Base-by-base conservation (phyloP, 2,113 vertebrate genomes). In the Coreoperca whiteheadi region DNA sequence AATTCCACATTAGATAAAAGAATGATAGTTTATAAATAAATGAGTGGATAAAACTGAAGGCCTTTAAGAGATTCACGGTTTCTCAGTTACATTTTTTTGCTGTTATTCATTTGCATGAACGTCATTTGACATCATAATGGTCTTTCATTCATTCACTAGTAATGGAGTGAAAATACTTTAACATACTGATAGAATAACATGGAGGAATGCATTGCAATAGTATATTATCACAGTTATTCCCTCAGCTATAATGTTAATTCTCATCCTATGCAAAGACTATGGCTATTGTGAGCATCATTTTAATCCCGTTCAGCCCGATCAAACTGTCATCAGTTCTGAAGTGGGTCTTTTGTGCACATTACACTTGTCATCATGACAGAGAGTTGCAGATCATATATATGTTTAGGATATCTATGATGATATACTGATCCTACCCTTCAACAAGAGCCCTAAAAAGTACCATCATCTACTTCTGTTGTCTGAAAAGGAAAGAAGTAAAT, bases 101-200 rank as follows among this genome's bases (percentile, higher is more conserved):
- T 50, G 20, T 67, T 68, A n/a, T 50, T 66, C 18, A 46, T 85
- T 66, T 75, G 32, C 23, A 80, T 73, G 72, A 87, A 53, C 25
- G 37, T 77, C 4, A 11, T 81, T 78, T 83, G 84, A 88, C 86
- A 81, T 87, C 71, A 70, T 53, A 25, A 76, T 37, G 37, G 54
- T 53, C 21, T 76, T 59, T 43, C 56, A 54, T 69, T 79, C 75
- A 64, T 68, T 68, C 61, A 66, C 54, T 43, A 57, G 46, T 37
- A 28, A 72, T 18, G 30, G 28, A 82, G 84, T 63, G 64, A 74
- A 65, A 83, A 56, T 11, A 57, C 46, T 54, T 70, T 11, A 46
- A 79, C 64, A 18, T 46, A 9, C 25, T 34, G 25, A 34, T 9
- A 70, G 63, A 75, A 56, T 60, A 25, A 53, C 7, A 30, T 15